Conservation (phyloP, 2,113 vertebrate genomes). For the Craseonycteris thonglongyai region DNA sequence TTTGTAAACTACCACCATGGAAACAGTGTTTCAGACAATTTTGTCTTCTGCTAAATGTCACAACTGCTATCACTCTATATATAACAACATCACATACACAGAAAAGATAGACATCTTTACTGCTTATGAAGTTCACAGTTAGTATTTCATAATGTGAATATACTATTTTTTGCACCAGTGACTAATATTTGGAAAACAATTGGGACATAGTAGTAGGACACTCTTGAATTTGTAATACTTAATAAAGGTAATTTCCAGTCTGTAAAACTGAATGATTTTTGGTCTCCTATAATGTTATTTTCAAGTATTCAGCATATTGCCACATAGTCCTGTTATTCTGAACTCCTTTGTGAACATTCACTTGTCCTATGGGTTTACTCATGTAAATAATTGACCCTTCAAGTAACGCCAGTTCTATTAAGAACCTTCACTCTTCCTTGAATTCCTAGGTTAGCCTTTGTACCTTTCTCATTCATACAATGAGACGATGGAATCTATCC, state of each 20-base stretch:
- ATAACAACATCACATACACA: not conserved
- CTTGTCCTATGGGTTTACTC: constrained; percentile 19
- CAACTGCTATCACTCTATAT: not conserved
- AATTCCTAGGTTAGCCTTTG: constrained; percentile 40
- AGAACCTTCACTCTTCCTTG: not conserved
- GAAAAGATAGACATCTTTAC: not conserved
- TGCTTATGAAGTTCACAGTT: not conserved
- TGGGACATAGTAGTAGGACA: not conserved
- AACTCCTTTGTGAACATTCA: not conserved
- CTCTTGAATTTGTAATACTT: not conserved
- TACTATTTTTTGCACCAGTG: not conserved
- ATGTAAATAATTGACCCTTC: constrained; percentile 24
- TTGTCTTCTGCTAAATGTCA: not conserved
- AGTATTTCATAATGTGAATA: not conserved
- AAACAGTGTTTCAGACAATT: not conserved
- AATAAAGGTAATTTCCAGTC: not conserved
- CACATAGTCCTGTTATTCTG: not conserved
- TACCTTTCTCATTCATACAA: not conserved
- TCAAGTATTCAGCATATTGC: not conserved
- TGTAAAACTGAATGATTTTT: not conserved
- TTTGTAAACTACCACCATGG: constrained; percentile 20
- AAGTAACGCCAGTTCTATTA: not conserved
- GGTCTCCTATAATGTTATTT: not conserved
- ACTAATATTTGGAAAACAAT: not conserved
- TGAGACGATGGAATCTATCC: constrained; percentile 16